Base-by-base conservation (phyloP, 2,888 invertebrate genomes). In the Hirudinaria manillensis region DNA sequence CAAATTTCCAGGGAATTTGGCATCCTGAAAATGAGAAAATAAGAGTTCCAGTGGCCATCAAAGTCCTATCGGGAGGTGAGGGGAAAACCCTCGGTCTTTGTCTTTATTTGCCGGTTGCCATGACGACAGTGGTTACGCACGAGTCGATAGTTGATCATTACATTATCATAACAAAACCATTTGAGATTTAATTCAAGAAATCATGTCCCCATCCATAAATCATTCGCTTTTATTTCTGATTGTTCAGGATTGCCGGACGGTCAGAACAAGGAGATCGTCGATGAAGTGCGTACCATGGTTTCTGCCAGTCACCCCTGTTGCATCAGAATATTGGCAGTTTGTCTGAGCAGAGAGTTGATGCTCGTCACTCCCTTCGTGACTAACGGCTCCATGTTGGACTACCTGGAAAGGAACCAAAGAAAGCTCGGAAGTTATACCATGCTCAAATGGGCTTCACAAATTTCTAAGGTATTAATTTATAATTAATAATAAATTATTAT, bases 201-300 rank as follows among this genome's bases (percentile, higher is more conserved):
- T n/a, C n/a, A n/a, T n/a, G n/a, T n/a, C n/a, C 45, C 16, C 24
- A 61, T 29, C n/a, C n/a, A 61, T 61, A 27, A 61, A 27, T 61
- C 7, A 29, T 61, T 61, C 24, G 10, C 61, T 13, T 10, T 53
- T 27, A 61, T 7, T 27, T 51, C 6, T 29, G n/a, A 45, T n/a
- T 29, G 10, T 13, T 36, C 61, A 73, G 73, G 74, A 0, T 86
- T 86, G 2, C 86, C 86, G 32, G 92, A 92, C 80, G 89, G 88
- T 75, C 91, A 91, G 0, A 94, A 93, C 81, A 75, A 94, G 84
- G 96, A 97, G 83, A 93, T 97, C 83, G 87, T 97, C 66, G 94
- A 94, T 76, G 97, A 97, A 87, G 97, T 96, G 0, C 94, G 95
- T 81, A 94, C 97, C 78, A 98, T 98, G 97, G 95, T 96, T 0